Evolutionary conservation across 2,888 invertebrate species (phyloP), one percentile per base, ranked within the genome.

Genomic region (Barypeithes pellucidus): DNA sequence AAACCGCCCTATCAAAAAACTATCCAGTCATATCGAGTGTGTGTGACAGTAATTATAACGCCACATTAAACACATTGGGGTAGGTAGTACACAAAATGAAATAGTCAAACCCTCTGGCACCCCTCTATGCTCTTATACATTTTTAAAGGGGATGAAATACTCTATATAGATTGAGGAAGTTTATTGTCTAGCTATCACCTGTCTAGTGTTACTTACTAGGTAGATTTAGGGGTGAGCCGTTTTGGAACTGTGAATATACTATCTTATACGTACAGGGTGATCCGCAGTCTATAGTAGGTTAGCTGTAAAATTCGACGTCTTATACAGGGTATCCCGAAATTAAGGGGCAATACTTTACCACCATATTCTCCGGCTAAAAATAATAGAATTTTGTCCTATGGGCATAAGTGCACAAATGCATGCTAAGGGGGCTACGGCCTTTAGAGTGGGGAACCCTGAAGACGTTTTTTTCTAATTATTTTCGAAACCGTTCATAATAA

Each of bases 11-110:
- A 65, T 50, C 39, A 50, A 47, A 47, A 62, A 62, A 29, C 47
- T 62, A 62, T 41, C 11, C 45, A 45, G 45, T 45, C 47, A 47
- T 65, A 45, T 65, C 45, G 36, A 65, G 36, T 50, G 65, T 65
- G 39, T 65, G 52, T 47, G 63, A 63, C 63, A 65, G 52, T 50
- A 29, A 47, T 45, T 50, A 50, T 65, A 65, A 65, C 65, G 65
- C 50, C 20, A 65, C 47, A 65, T 65, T 65, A 50, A 65, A 52
- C 65, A 65, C 65, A 52, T 65, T 65, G 50, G 54, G 54, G 54
- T 57, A 57, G 54, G 54, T 57, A 57, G 33, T 33, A 57, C 65
- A 65, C 45, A 57, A 50, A 7, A 65, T 47, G 36, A 65, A 50
- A 52, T 65, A 50, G 50, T 36, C 50, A 50, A 65, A 65, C 36